phyloP scores from a whole-genome alignment of 2,797 vertebrate species.

The Rhyacichthys aspro region DNA sequence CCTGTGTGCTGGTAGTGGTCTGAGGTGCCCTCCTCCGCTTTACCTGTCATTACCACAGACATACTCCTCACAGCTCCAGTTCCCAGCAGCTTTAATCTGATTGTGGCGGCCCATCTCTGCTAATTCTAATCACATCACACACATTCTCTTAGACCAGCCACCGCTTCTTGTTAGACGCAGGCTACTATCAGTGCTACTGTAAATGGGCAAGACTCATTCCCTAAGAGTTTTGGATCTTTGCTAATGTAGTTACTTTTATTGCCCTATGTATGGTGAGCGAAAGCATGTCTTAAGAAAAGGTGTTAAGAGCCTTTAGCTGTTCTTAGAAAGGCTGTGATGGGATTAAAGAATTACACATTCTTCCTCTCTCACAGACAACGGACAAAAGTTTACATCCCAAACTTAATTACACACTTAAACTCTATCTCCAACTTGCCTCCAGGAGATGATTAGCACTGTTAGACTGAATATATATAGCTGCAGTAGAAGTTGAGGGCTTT shows the following conservation, averaged over 20 bases:
- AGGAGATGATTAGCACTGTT: constrained; percentile 2
- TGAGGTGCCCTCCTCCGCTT: no score
- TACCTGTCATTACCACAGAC: no score
- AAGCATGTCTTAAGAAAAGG: constrained; percentile 58
- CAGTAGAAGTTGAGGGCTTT: no score
- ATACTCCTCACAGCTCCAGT: no score
- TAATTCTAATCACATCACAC: no score
- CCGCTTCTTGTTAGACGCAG: no score
- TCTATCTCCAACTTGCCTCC: constrained; percentile 28
- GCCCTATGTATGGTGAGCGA: constrained; percentile 37
- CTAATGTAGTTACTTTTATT: constrained; percentile 65
- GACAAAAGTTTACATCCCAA: constrained; percentile 52
- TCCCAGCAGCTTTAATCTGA: no score
- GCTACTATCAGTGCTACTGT: constrained; percentile 28
- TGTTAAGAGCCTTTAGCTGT: constrained; percentile 60
- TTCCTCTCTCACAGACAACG: constrained; percentile 36
- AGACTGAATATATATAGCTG: no score
- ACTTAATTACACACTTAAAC: constrained; percentile 49
- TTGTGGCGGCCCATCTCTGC: no score
- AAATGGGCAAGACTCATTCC: constrained; percentile 37
- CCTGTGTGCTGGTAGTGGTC: no score
- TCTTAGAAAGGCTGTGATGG: constrained; percentile 46
- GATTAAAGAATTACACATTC: constrained; percentile 42
- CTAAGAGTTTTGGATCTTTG: constrained; percentile 49
- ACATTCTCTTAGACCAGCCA: no score